Base-by-base conservation (phyloP, 2,888 invertebrate species). In the Nasonovia ribisnigri region DNA sequence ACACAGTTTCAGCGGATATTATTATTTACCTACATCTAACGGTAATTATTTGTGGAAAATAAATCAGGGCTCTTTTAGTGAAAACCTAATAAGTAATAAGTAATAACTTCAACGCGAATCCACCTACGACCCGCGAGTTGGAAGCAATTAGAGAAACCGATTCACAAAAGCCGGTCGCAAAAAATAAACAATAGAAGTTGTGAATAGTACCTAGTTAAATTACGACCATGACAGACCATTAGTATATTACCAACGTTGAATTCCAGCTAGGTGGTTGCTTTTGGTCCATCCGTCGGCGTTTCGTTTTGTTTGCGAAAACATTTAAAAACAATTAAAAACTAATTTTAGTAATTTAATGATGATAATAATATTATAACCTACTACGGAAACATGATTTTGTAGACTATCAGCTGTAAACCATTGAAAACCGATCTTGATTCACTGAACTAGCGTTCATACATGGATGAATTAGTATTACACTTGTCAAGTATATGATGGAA, bases 31-130 rank as follows among this genome's bases (percentile, higher is more conserved):
- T 46, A 46, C 87, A 48, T n/a, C 29, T 20, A 48, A n/a, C 48
- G n/a, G 48, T 42, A 48, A 87, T 87, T 87, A 48, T 87, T 48
- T n/a, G 48, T 20, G 20, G 48, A 87, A 86, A 46, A 46, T 86
- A 86, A 46, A 29, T 86, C 46, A 43, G 46, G 29, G 46, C 29
- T 86, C 29, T 29, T 46, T 46, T 13, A 13, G 54, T 24, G 16
- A 29, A n/a, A 86, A 86, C 29, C 86, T 89, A 60, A 60, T 89
- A 57, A 89, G 13, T 89, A 60, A 60, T 89, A 57, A 89, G 13
- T 89, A 89, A 60, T 89, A 57, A 89, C 29, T 89, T 57, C 13
- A n/a, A 43, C 60, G 57, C 5, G 42, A 88, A 43, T 57, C 57
- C 42, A 43, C 16, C 77, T 77, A 43, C 24, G 43, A 43, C 42